Evolutionary conservation across 2,797 vertebrate species (phyloP), one percentile per base, ranked within the genome.

Genomic region (Sebastes dallii): DNA sequence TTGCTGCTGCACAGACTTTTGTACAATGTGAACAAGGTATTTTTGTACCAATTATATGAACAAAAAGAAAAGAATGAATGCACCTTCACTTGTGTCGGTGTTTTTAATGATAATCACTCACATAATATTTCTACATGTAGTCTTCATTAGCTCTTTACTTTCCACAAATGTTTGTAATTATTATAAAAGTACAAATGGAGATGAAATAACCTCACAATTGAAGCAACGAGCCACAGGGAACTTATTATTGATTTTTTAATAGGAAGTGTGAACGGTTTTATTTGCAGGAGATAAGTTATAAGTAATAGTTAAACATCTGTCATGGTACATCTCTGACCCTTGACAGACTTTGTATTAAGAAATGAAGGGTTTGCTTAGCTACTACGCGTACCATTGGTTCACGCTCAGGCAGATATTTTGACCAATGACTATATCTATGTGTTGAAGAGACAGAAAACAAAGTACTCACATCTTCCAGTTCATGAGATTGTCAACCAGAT

Each of bases 1-100:
- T 78, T 90, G 77, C 77, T 88, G 77, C 73, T 88, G 71, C 82
- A 84, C 70, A 89, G n/a, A 75, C 13, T 75, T 87, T 87, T 90
- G 65, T 88, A 82, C 80, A 81, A 13, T 71, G 25, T 72, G 52
- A 78, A 61, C 9, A 59, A 20, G 72, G 60, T 82, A 67, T 74
- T 81, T 79, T 85, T 82, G 69, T 84, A 81, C 55, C 59, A 74
- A 13, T 73, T 73, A 72, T 65, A 58, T 79, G 6, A 56, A 29
- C 4, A 52, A 20, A 65, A 29, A 42, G 14, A 20, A 50, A 65
- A 61, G 4, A 55, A 52, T 29, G 18, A 86, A 54, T 75, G 27
- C 46, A 66, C 58, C 34, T 75, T 77, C 14, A 60, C 22, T 58
- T 77, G 70, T 69, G 18, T 77, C 24, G 64, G 27, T 78, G 50